Percentiles rank a stretch among this genome's conserved stretches.
These are phyloP conservation scores for Flexamia atlantica DNA, from an alignment of 2,888 invertebrate species.

Conservation along the genomic window DNA sequence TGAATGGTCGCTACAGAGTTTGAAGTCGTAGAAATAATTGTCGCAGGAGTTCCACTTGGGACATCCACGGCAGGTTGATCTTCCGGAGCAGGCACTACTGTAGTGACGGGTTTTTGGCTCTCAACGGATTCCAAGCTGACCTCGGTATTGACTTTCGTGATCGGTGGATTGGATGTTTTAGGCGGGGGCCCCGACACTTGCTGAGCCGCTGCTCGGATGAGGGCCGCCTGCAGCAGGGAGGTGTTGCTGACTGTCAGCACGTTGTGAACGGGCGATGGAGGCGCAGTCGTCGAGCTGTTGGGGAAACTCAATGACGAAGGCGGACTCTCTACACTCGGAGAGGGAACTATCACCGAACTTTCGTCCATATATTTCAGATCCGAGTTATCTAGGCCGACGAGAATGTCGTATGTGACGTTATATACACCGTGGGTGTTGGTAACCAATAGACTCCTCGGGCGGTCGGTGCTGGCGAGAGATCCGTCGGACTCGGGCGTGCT, in stretches of 20 bases:
- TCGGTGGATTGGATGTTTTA: slow-evolving; percentile 73
- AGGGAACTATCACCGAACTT: slow-evolving; percentile 89
- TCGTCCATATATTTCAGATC: slow-evolving; percentile 95
- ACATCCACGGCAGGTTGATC: slow-evolving; percentile 57
- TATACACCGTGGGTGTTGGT: slow-evolving; percentile 75
- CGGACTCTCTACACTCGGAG: slow-evolving; percentile 88
- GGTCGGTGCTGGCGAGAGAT: slow-evolving; percentile 74
- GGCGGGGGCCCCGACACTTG: slow-evolving; percentile 75
- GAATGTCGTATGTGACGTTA: slow-evolving; percentile 82
- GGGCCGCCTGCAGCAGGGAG: slow-evolving; percentile 84
- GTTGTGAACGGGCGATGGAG: slow-evolving; percentile 79
- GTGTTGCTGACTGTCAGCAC: slow-evolving; percentile 73
- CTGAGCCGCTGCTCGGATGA: slow-evolving; percentile 82
- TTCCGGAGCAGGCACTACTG: slow-evolving; percentile 65
- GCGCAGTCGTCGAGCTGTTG: slow-evolving; percentile 74
- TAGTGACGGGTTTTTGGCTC: slow-evolving; percentile 67
- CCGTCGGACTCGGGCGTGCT: slow-evolving; percentile 81
- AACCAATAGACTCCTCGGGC: slow-evolving; percentile 78
- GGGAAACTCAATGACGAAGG: slow-evolving; percentile 82
- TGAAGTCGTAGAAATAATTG: slow-evolving; percentile 68
- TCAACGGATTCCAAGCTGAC: slow-evolving; percentile 80
- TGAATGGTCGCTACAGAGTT: slow-evolving; percentile 68
- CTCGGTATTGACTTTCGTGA: slow-evolving; percentile 84
- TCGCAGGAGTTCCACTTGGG: slow-evolving; percentile 66
- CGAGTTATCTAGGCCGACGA: slow-evolving; percentile 89